Base-by-base conservation (phyloP, 2,113 vertebrate species). In the Calypte anna region DNA sequence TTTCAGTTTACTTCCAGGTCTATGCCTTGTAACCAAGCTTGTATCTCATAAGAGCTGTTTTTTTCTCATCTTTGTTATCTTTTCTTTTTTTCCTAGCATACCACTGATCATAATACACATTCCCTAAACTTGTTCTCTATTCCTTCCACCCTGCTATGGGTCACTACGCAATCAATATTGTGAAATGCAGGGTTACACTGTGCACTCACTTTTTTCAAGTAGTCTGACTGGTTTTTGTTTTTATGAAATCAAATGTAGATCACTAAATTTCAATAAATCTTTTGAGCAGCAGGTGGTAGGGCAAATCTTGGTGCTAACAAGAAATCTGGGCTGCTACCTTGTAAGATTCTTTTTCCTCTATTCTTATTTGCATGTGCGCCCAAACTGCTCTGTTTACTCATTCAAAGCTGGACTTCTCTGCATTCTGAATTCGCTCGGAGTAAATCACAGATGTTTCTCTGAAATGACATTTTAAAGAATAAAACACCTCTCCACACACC, bases 1-100 rank as follows among this genome's bases (percentile, higher is more conserved):
- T 82, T 95, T 82, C 36, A 73, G 72, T 93, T 89, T 68, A 33
- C 40, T 87, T 94, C 12, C 54, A 90, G 21, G 24, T 79, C 92
- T 91, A 61, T 82, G 55, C 11, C 9, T 13, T 51, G 22, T 46
- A 88, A 89, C 28, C 79, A 76, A 85, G n/a, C 31, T 44, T 5
- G 46, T 77, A 23, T 46, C 63, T 80, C n/a, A 10, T 33, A 74
- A 82, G 10, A 88, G 18, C 12, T 88, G 80, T 10, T 4, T 12
- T 80, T 90, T 90, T 74, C 48, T 67, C 22, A 40, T 74, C 44
- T 72, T 54, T 46, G 13, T 51, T 61, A 76, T 90, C 25, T 75
- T 74, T 28, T 81, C 24, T 14, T 70, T 53, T 53, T 86, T 64
- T 30, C 14, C 13, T 87, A 55, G 84, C 63, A 75, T 7, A 70